Base-by-base conservation (phyloP, 2,113 vertebrate species). In the Colius striatus region DNA sequence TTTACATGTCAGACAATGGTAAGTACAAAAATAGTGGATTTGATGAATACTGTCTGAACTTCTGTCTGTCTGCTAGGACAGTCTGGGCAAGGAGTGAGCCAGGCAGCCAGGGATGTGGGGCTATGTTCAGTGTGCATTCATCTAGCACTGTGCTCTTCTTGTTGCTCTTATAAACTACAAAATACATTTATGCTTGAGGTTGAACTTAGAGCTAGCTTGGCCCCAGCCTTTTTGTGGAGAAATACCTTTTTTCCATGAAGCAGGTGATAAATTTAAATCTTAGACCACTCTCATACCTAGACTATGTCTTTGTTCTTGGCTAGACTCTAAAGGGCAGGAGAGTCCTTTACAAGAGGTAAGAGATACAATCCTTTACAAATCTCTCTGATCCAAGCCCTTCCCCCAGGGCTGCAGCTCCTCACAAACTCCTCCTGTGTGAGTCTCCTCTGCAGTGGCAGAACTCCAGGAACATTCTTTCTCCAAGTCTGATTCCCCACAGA, bases 1-100 rank as follows among this genome's bases (percentile, higher is more conserved):
- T 98, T 41, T 16, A 83, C 25, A 93, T 98, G 96, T 87, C 94
- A 19, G 6, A 94, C 0, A 97, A 82, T 68, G 94, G 98, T 98
- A 96, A 98, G 98, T 98, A 81, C 16, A 94, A 79, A 84, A 74
- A 29, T 17, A 27, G 20, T 36, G 26, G 21, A 43, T 68, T 79
- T 43, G 55, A 48, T 58, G 61, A 66, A 70, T 71, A 26, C 38
- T 54, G 16, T 57, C 58, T 80, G 50, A 50, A 15, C 25, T 60
- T 32, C 9, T 34, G 9, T 26, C 18, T 70, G 2, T 68, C 50
- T 65, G 36, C 38, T 34, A 22, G 36, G 47, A 47, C 13, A 77
- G 34, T 25, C 63, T 74, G 76, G 63, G 29, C 38, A 86, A 73
- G 21, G 54, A 61, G 32, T 13, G 20, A 82, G 20, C 1, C 1